phyloP scores from a whole-genome alignment of 1,140 invertebrate genomes.

The Panulirus ornatus region DNA sequence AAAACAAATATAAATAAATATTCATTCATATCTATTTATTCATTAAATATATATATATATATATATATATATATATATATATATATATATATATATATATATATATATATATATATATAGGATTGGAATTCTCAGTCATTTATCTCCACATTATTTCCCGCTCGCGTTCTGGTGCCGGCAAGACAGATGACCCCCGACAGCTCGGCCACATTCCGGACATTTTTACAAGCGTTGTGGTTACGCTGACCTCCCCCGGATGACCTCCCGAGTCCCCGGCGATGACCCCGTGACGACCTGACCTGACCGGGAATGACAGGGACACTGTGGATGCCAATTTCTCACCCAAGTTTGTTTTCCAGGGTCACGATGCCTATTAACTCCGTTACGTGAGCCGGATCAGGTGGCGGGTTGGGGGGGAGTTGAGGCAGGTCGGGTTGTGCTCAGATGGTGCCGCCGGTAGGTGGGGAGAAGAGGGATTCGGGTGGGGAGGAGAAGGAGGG shows the following conservation, averaged over 20 bases:
- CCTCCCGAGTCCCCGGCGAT: not conserved
- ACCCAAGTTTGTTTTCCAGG: constrained; percentile 13
- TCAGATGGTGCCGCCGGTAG: not conserved
- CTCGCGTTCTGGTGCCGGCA: constrained; percentile 13
- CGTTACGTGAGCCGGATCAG: not conserved
- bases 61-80: no score
- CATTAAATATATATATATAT: no score
- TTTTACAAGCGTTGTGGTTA: constrained; percentile 2
- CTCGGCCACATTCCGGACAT: constrained; percentile 7
- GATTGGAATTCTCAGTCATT: no score
- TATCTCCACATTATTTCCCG: not conserved
- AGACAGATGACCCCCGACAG: not conserved
- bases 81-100: no score
- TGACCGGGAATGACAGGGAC: not conserved
- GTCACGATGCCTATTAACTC: constrained; percentile 39
- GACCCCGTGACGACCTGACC: constrained; percentile 1
- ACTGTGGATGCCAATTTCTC: not conserved
- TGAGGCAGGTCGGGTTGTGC: not conserved
- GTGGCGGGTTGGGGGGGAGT: not conserved
- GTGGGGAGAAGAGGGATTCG: not conserved
- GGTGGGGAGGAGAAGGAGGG: not conserved
- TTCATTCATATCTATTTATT: no score
- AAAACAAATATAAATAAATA: no score
- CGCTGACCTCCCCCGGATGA: not conserved
- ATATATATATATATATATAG: no score